Base-by-base conservation (phyloP, 1,140 invertebrate species). In the Teleopsis dalmanni region DNA sequence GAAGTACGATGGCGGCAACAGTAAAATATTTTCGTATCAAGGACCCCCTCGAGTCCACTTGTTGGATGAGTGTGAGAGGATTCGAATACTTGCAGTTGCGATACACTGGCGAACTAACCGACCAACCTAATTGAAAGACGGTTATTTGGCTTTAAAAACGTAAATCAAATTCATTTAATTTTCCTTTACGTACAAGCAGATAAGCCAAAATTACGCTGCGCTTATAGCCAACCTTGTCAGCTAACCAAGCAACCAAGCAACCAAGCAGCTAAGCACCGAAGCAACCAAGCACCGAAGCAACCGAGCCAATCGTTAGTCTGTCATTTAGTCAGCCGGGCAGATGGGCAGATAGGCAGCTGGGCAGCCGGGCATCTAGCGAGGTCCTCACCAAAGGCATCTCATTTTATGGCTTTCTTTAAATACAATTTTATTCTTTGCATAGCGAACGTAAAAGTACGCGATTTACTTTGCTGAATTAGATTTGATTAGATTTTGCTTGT, bases 91-190 rank as follows among this genome's bases (percentile, higher is more conserved):
- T n/a, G n/a, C n/a, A n/a, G n/a, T n/a, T n/a, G n/a, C n/a, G n/a
- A n/a, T n/a, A n/a, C n/a, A n/a, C n/a, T n/a, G 8, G 8, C n/a
- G 29, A n/a, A n/a, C 29, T 31, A 31, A 31, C 8, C 29, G 8
- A 56, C 42, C 41, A 57, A 62, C 60, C 63, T 62, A 63, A 62
- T 62, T 62, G 60, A 62, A 62, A 62, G 60, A 58, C 60, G 60
- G 63, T 63, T 62, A 62, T 62, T 62, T 62, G 60, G 60, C 58
- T 62, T 62, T 63, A 60, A 62, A 59, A 60, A 62, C 57, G 62
- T 65, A 65, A 65, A 65, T 65, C 62, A 65, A 65, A 65, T 65
- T 65, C 62, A 65, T 65, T 65, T 65, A 65, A 65, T 61, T 60
- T 54, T 35, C 22, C 27, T 45, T 29, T 13, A 29, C 7, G 27